A percentile compares a stretch with the other conserved stretches of the same genome.
phyloP scores from a whole-genome alignment of 2,888 invertebrate genomes.

The Macrophya alboannulata region DNA sequence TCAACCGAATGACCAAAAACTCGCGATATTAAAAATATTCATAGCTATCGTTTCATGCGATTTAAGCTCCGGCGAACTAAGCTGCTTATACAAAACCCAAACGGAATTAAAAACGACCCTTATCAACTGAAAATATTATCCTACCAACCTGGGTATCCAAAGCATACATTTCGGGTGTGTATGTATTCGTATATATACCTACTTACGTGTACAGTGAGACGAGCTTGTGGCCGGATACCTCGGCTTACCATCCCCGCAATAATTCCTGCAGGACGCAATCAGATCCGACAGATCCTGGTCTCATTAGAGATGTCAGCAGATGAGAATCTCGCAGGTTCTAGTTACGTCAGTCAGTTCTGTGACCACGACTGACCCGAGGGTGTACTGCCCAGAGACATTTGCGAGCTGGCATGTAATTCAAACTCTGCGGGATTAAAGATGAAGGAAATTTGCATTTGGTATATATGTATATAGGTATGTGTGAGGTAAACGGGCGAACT shows the following conservation, averaged over 20 bases:
- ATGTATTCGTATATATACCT: not conserved
- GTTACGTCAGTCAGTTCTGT: not conserved
- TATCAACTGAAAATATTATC: not conserved
- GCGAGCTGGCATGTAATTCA: not conserved
- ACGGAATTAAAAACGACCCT: not conserved
- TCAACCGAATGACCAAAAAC: not conserved
- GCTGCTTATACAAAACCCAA: not conserved
- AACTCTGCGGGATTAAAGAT: not conserved
- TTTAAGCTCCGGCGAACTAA: not conserved
- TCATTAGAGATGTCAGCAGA: constrained; percentile 10
- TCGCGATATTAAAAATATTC: not conserved
- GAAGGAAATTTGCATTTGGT: not conserved
- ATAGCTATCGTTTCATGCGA: no score
- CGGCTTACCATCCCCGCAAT: constrained; percentile 32
- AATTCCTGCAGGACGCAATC: constrained; percentile 31
- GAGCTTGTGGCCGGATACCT: not conserved
- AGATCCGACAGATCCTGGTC: constrained; percentile 12
- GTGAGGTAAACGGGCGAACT: not conserved
- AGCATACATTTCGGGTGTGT: not conserved
- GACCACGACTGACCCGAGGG: not conserved
- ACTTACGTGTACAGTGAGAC: not conserved
- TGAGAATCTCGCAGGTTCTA: constrained; percentile 7
- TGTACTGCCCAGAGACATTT: not conserved
- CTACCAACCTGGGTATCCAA: not conserved
- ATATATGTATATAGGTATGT: not conserved